These are phyloP conservation scores for Thelohanellus kitauei DNA, from an alignment of 30 jellyfish, hydroid and myxozoan species.

Conservation along the genomic window DNA sequence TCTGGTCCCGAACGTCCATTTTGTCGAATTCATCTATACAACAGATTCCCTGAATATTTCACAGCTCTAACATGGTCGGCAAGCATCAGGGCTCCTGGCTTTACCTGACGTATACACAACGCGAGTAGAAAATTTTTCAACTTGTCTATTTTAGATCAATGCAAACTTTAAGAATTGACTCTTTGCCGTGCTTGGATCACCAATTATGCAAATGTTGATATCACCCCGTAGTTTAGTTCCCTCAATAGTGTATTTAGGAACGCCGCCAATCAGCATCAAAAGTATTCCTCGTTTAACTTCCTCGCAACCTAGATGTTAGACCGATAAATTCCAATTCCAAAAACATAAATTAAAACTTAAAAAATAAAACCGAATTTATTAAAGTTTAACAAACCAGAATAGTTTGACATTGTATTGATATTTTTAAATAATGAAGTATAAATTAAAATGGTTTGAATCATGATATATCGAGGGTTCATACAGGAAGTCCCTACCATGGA, in stretches of 20 bases:
- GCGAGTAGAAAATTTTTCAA: constrained; percentile 84
- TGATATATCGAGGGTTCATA: too few species aligned
- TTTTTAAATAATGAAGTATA: too few species aligned
- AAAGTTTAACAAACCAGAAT: too few species aligned
- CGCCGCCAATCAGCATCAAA: constrained; percentile 95
- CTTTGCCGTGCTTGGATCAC: constrained; percentile 96
- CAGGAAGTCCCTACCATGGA: too few species aligned
- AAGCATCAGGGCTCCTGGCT: constrained; percentile 99
- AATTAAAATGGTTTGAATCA: too few species aligned
- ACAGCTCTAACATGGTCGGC: constrained; percentile 67
- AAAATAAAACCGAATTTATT: too few species aligned
- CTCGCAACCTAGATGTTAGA: constrained; percentile 26
- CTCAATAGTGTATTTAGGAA: constrained; percentile 55
- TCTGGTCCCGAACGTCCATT: constrained; percentile 89
- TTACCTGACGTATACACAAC: constrained; percentile 97
- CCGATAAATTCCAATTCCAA: neutral
- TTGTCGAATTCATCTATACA: constrained; percentile 95
- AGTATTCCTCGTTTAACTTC: constrained; percentile 98
- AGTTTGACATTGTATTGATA: too few species aligned
- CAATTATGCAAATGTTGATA: constrained; percentile 76
- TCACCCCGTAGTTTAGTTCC: constrained; percentile 85
- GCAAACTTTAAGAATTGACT: constrained; percentile 81
- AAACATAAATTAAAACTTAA: too few species aligned
- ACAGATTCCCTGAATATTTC: constrained; percentile 49
- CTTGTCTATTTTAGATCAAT: constrained; percentile 27